Conservation (phyloP, 2,888 invertebrate species). For the Leptarthrus brevirostris region DNA sequence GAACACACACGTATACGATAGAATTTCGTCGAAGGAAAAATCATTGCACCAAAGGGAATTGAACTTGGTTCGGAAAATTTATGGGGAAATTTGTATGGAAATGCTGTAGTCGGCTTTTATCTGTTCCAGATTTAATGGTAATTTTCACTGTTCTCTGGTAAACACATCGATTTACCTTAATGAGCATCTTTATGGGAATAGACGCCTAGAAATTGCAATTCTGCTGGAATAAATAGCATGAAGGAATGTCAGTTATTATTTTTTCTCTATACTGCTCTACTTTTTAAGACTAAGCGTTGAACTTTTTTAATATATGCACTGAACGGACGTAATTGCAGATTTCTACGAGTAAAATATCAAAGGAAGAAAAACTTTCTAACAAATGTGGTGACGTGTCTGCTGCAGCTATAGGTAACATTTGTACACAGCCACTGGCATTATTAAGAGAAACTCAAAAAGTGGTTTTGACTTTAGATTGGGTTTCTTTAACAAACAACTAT, state of each 20-base stretch:
- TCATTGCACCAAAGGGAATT: no score
- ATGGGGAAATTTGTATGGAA: slow-evolving; percentile 24
- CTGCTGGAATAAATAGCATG: not conserved
- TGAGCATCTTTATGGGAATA: not conserved
- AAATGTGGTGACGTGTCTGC: no score
- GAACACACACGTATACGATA: no score
- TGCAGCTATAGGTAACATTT: no score
- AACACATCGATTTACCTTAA: slow-evolving; percentile 9
- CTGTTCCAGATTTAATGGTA: not conserved
- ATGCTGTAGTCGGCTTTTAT: not conserved
- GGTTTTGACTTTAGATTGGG: no score
- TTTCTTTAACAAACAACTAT: no score
- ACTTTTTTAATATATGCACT: not conserved
- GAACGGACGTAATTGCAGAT: not conserved
- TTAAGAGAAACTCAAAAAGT: no score
- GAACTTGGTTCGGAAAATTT: not conserved
- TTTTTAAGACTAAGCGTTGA: not conserved
- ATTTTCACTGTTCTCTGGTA: not conserved
- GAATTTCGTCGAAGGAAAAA: no score
- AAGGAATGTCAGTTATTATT: not conserved
- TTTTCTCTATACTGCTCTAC: not conserved
- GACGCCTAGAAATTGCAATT: not conserved
- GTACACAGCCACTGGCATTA: no score
- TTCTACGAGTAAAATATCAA: not conserved
- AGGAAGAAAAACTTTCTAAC: not conserved